These are phyloP conservation scores for Stercorarius parasiticus DNA, from an alignment of 2,113 vertebrate species.

Conservation along the genomic window DNA sequence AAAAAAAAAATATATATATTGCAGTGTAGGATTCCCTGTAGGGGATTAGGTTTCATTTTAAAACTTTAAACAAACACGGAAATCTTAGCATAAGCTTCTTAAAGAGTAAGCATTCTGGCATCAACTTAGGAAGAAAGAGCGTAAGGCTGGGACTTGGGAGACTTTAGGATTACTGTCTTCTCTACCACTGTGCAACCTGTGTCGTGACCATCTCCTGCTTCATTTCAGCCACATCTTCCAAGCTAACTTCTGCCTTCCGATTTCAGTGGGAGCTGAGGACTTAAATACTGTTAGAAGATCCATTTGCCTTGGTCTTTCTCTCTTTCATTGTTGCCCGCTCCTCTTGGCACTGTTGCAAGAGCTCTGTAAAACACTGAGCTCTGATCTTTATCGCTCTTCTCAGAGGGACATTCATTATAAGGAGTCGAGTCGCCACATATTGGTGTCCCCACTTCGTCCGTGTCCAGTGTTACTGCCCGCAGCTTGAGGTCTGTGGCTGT, in stretches of 20 bases:
- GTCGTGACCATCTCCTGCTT: not conserved
- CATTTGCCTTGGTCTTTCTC: not conserved
- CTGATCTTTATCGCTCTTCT: not conserved
- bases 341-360: not conserved
- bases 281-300: fast-evolving
- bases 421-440: fast-evolving
- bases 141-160: not conserved
- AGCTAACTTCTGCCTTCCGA: not conserved
- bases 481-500: not conserved
- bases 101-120: not conserved
- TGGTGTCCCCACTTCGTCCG: not conserved
- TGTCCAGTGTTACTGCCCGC: not conserved
- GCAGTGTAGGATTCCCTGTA: not conserved
- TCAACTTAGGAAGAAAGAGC: not conserved
- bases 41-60: not conserved
- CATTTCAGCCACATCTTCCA: not conserved
- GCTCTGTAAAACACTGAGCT: not conserved
- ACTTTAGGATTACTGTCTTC: not conserved
- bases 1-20: not conserved
- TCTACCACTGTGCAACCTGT: not conserved
- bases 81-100: not conserved
- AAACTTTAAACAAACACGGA: slow-evolving; percentile 7
- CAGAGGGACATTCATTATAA: not conserved
- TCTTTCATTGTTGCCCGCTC: not conserved
- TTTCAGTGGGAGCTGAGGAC: not conserved